Base-by-base conservation (phyloP, 2,888 invertebrate genomes). In the Matsumyia berberina region DNA sequence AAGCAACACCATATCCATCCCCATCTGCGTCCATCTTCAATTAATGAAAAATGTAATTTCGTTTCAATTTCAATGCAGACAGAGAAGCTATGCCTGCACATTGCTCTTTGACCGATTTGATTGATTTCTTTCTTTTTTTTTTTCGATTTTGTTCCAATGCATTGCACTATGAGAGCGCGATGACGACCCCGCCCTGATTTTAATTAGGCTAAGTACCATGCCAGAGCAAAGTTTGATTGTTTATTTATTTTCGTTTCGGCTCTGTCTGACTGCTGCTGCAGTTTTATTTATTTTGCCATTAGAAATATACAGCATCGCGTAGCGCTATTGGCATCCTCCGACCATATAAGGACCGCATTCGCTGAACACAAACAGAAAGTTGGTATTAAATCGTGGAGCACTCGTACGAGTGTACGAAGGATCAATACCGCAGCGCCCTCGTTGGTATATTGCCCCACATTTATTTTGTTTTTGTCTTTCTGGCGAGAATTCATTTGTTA, bases 141-240 rank as follows among this genome's bases (percentile, higher is more conserved):
- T 58, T 24, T 60, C 7, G 60, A n/a, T n/a, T n/a, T n/a, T n/a
- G 17, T 60, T 60, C 17, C 31, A 35, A 49, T 46, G 35, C 33
- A 49, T 33, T 11, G n/a, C 15, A 33, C 31, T 31, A 44, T 33
- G n/a, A 19, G 33, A 57, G n/a, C n/a, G 35, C 8, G 66, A 72
- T 39, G 33, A 33, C 11, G 70, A 66, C 64, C 58, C 58, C 66
- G 53, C 58, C 58, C 51, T 35, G 66, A 58, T 67, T 69, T 77
- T 82, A 82, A 82, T 82, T 72, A 82, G 70, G 66, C 81, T 82
- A 82, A 82, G 77, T 72, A 77, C 51, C 9, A 31, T 39, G n/a
- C 12, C 31, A 39, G 51, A 58, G 58, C 70, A 62, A 62, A 62
- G 46, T 74, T 74, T 69, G 67, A 80, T 69, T 80, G 39, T 80